These are phyloP conservation scores for Arbacia lixula DNA, from an alignment of 53 echinoderm and acorn worm genomes.

Conservation along the genomic window DNA sequence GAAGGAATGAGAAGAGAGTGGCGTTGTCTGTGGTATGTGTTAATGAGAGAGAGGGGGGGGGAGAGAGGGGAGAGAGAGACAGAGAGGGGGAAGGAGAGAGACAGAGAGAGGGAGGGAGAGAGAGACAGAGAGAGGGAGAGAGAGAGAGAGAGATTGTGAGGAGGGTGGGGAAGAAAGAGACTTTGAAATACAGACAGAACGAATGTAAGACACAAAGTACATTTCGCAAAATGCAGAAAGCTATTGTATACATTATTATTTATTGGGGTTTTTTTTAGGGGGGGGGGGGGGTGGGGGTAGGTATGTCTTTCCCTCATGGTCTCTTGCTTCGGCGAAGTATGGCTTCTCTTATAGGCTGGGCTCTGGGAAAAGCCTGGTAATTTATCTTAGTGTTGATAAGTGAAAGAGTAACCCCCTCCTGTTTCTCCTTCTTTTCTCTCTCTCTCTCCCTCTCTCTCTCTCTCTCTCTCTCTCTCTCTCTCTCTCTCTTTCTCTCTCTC, in stretches of 20 bases:
- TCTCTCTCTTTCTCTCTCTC: background rate
- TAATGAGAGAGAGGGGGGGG: background rate
- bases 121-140: no score
- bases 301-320: no score
- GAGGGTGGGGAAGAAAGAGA: background rate
- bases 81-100: background rate
- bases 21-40: background rate
- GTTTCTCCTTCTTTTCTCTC: background rate
- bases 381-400: no score
- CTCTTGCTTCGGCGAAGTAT: no score
- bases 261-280: no score
- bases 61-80: background rate
- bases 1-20: background rate
- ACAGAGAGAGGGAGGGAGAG: background rate
- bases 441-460: slow-evolving; percentile 1
- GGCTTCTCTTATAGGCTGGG: no score
- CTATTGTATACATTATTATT: no score
- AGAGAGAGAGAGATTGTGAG: background rate
- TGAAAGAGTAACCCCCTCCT: no score
- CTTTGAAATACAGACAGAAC: background rate
- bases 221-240: no score
- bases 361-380: no score
- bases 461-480: background rate
- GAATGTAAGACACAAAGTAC: no score
- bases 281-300: no score